These are phyloP conservation scores for Corydoras sp. DNA, from an alignment of 2,113 vertebrate species.

Conservation along the genomic window DNA sequence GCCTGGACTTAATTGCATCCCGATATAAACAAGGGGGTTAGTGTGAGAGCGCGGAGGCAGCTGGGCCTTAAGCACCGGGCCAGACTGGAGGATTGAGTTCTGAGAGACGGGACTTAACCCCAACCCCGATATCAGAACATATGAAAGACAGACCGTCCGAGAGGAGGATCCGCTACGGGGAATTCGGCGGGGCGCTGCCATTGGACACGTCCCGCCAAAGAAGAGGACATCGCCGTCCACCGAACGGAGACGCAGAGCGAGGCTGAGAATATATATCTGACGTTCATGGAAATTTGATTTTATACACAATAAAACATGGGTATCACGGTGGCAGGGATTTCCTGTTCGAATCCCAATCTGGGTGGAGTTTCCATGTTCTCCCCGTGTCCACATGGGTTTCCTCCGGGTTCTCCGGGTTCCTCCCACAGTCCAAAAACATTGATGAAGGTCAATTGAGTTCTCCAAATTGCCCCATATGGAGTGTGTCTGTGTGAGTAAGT, in stretches of 20 bases:
- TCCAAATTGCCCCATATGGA: too few species aligned
- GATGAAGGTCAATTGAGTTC: too few species aligned
- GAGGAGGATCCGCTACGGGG: conserved; percentile 40
- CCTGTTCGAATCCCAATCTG: too few species aligned
- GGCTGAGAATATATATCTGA: not conserved
- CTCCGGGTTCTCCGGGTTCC: too few species aligned
- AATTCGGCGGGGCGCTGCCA: conserved; percentile 46
- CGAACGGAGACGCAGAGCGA: conserved; percentile 17
- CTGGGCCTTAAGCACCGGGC: conserved; percentile 73
- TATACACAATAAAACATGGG: too few species aligned
- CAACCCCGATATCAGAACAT: conserved; percentile 67
- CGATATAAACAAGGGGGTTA: conserved; percentile 88
- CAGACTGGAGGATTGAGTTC: conserved; percentile 71
- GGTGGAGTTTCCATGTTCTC: too few species aligned
- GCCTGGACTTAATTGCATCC: conserved; percentile 78
- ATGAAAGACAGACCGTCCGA: conserved; percentile 49
- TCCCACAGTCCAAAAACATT: too few species aligned
- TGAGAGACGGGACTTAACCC: conserved; percentile 70
- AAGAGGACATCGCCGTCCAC: conserved; percentile 14
- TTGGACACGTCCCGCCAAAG: conserved; percentile 15
- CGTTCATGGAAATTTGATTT: too few species aligned
- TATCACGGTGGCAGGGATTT: too few species aligned
- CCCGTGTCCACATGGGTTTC: too few species aligned
- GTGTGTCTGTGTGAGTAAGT: too few species aligned
- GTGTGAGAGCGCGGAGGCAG: conserved; percentile 81